Percentiles rank a stretch among this genome's conserved stretches.
These are phyloP conservation scores for Callocephalon fimbriatum DNA, from an alignment of 2,113 vertebrate species.

Conservation along the genomic window DNA sequence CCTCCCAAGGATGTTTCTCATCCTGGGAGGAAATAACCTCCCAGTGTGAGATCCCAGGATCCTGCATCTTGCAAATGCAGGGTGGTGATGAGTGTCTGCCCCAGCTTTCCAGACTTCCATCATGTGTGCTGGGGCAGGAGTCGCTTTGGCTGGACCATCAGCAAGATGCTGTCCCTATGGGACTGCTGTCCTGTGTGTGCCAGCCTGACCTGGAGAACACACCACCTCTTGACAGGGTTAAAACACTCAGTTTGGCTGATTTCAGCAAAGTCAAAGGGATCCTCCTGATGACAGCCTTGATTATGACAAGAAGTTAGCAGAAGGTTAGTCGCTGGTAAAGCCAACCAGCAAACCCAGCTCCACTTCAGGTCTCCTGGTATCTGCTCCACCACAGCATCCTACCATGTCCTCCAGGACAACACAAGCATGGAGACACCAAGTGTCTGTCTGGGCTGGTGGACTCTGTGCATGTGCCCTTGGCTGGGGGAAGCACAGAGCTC, in stretches of 20 bases:
- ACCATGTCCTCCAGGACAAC: neutral
- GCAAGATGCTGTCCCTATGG: neutral
- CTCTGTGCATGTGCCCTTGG: accelerated
- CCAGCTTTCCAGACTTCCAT: neutral
- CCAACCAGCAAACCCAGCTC: neutral
- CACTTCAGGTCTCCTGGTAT: neutral
- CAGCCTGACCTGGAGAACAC: neutral
- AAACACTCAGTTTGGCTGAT: neutral
- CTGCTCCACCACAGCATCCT: neutral
- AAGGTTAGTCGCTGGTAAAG: accelerated
- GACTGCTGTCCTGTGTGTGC: accelerated
- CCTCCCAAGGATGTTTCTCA: neutral
- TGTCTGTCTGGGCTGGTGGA: neutral
- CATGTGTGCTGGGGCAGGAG: neutral
- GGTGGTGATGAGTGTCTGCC: neutral
- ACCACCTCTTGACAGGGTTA: neutral
- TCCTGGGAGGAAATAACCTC: neutral
- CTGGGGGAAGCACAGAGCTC: neutral
- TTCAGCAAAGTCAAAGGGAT: neutral
- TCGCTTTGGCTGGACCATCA: accelerated
- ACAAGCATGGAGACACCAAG: neutral
- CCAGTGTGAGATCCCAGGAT: neutral
- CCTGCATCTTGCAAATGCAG: neutral
- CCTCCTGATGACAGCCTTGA: neutral
- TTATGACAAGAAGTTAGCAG: neutral